These are phyloP conservation scores for Phrynocephalus versicolor DNA, from an alignment of 2,113 vertebrate species.

Conservation along the genomic window DNA sequence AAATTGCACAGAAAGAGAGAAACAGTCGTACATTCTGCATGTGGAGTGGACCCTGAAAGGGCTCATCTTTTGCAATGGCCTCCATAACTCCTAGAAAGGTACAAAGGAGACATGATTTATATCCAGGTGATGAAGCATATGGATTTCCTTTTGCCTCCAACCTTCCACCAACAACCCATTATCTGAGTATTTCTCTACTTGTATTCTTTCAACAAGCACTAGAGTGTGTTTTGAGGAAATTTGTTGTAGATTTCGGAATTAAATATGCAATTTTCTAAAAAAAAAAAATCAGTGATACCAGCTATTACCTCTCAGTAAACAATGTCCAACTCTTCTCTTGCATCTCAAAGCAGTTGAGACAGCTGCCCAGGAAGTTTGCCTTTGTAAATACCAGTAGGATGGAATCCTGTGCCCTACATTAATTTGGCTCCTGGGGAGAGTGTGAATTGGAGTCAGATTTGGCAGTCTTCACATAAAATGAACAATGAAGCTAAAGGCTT, in stretches of 20 bases:
- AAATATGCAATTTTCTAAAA: not conserved
- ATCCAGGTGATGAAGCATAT: not conserved
- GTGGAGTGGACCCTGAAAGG: not conserved
- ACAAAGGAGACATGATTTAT: not conserved
- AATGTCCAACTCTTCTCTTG: not conserved
- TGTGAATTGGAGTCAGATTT: constrained; percentile 22
- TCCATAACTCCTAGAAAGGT: not conserved
- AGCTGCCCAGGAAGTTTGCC: constrained; percentile 2
- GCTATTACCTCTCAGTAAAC: not conserved
- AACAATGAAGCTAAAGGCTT: constrained; percentile 9
- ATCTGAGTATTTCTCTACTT: not conserved
- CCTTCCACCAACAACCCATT: not conserved
- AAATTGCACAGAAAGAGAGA: not conserved
- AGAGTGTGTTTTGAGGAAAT: not conserved
- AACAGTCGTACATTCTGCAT: not conserved
- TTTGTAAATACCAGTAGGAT: constrained; percentile 25
- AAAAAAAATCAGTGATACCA: not conserved
- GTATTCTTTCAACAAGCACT: not conserved
- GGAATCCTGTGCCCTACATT: constrained; percentile 6
- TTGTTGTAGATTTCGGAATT: not conserved
- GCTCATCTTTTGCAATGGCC: not conserved
- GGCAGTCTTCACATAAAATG: constrained; percentile 5
- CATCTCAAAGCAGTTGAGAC: not conserved
- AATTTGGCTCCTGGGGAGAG: not conserved
- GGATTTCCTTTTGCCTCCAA: too few species aligned